phyloP scores from a whole-genome alignment of 2,113 vertebrate species.

The Tor tambroides region DNA sequence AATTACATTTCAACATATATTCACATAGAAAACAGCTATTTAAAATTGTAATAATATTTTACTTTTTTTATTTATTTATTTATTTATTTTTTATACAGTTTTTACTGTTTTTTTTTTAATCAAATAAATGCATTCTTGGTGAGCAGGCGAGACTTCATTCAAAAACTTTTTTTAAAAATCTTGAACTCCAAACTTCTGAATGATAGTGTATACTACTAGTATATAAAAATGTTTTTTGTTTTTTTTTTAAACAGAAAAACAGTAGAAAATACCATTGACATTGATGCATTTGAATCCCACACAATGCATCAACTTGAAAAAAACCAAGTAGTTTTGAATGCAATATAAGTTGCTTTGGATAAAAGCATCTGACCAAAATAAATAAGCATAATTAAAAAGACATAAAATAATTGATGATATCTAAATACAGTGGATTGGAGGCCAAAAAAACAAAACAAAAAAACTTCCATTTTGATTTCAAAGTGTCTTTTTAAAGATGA shows the following conservation, averaged over 20 bases:
- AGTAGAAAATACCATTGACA: background rate
- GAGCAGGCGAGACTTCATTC: background rate
- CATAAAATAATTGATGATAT: background rate
- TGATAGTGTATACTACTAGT: background rate
- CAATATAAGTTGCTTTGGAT: background rate
- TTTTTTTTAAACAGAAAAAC: too few relatives aligned
- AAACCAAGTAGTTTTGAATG: background rate
- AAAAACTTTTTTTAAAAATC: background rate
- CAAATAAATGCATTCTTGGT: background rate
- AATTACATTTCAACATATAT: background rate
- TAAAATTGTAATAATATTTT: background rate
- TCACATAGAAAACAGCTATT: background rate
- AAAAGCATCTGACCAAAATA: too few relatives aligned
- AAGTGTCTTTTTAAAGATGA: too few relatives aligned
- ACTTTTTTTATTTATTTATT: background rate
- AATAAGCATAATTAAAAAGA: too few relatives aligned
- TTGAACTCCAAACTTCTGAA: background rate
- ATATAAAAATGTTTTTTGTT: too few relatives aligned
- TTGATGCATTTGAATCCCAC: background rate
- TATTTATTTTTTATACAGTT: background rate
- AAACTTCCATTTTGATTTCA: background rate
- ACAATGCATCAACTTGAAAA: too few relatives aligned
- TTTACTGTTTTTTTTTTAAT: background rate
- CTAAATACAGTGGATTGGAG: background rate
- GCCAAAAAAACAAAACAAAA: too few relatives aligned